Base-by-base conservation (phyloP, 1,140 invertebrate species). In the Theocolax elegans region DNA sequence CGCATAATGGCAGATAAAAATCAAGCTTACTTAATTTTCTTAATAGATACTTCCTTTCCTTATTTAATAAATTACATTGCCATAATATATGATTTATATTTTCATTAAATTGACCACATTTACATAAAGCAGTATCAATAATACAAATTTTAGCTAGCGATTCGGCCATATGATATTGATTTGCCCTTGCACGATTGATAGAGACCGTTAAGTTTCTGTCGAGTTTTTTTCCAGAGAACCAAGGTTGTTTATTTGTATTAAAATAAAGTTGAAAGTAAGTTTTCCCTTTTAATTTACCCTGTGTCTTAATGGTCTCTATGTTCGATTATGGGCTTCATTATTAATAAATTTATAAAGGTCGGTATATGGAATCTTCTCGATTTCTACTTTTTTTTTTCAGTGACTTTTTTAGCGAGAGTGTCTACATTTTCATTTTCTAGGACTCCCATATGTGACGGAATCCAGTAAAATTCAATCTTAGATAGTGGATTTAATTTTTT, bases 81-180 rank as follows among this genome's bases (percentile, higher is more conserved):
- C 53, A 56, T 6, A 56, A 7, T 12, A 56, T 21, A 12, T 56
- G 53, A 9, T 56, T 56, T n/a, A 56, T 56, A 19, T 56, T 12
- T 9, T 56, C 0, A 19, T 3, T n/a, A 2, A 4, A 1, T n/a
- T n/a, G 17, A 6, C 2, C 10, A 17, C 53, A 56, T 15, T 31
- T 31, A 38, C 53, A 56, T 1, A n/a, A 12, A 2, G 38, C 4
- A n/a, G 21, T 19, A 40, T 42, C 15, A 1, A 56, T 19, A 15
- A 56, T 15, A 23, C 12, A 13, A 19, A 27, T 27, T 17, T 23
- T 15, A 15, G 15, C 12, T 7, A 59, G 35, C 9, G 56, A 59
- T 42, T 59, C 17, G 10, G 17, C 56, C 13, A 59, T 3, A 0
- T 1, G 4, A 3, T 59, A 59, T 17, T 59, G 56, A 21, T 59